Evolutionary conservation across 2,888 invertebrate species (phyloP), one percentile per base, ranked within the genome.

Genomic region (Orthonychiurus folsomi): DNA sequence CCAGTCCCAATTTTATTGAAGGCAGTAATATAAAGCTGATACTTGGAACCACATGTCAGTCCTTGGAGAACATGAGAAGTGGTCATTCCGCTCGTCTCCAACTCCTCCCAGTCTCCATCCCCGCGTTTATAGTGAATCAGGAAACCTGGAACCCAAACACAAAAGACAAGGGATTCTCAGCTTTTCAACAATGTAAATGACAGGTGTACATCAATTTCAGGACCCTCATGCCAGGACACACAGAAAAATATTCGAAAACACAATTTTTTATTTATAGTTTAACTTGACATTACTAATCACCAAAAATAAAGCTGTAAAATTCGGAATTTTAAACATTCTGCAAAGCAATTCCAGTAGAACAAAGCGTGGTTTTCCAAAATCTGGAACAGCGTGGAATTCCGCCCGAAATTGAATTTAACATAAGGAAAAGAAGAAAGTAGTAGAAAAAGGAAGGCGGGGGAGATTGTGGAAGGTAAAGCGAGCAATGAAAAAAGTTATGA

Each of bases 41-140:
- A 93, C 28, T 87, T 83, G 0, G 89, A 90, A 3, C 92, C 92
- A 74, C 92, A 92, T 86, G 89, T 89, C 52, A 93, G 79, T 77
- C 89, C 88, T 53, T 87, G 85, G 48, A 92, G 77, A 66, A 89
- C 83, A 75, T 89, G 88, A 63, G 88, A 86, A 65, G 86, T 86
- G 3, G 86, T 86, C 66, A 88, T 86, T 5, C 89, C 86, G 69
- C 89, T 87, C 60, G 92, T 87, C 76, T 90, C 90, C 64, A 90
- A 79, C 76, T 92, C 92, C 76, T 92, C 90, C 92, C 92, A 92
- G 75, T 92, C 92, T 0, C 92, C 92, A 74, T 88, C 88, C 73
- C 91, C 89, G 18, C 89, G 82, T 76, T 91, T 91, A 78, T 90
- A 92, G 80, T 91, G 91, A 66, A 93, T 88, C 3, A 65, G 57